Conservation (phyloP, 2,797 vertebrate genomes). For the Falco naumanni region DNA sequence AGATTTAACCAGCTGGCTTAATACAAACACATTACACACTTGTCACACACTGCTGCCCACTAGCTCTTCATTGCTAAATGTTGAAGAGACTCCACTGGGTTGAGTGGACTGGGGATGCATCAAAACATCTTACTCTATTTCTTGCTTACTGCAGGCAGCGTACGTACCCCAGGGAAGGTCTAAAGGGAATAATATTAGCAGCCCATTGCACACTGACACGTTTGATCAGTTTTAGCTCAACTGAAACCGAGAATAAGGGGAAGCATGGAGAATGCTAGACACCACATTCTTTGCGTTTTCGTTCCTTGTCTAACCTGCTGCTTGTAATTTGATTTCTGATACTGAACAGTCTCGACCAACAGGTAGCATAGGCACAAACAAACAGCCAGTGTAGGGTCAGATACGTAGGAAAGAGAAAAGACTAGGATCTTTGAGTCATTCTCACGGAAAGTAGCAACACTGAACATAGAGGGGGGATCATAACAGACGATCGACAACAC, state of each 20-base stretch:
- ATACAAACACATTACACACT: neutral
- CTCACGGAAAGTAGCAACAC: neutral
- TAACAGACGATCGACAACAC: neutral
- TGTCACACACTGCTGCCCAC: neutral
- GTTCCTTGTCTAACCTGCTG: neutral
- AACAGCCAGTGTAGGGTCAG: neutral
- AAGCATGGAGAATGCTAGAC: neutral
- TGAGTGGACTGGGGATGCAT: neutral
- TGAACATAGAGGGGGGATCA: neutral
- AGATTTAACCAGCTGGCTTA: neutral
- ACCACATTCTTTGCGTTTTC: neutral
- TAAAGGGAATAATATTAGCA: neutral
- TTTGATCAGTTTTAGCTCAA: neutral
- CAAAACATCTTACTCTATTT: neutral
- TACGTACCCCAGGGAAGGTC: neutral
- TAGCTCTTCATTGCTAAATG: neutral
- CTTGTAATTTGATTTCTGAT: neutral
- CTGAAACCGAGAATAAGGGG: neutral
- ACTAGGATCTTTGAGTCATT: neutral
- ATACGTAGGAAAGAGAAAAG: neutral
- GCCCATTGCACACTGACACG: too few species aligned
- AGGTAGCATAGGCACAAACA: neutral
- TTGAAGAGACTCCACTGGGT: neutral
- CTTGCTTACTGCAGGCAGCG: neutral
- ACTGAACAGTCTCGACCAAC: fast-evolving